phyloP scores from a whole-genome alignment of 2,888 invertebrate genomes.

The Amitus sp. region DNA sequence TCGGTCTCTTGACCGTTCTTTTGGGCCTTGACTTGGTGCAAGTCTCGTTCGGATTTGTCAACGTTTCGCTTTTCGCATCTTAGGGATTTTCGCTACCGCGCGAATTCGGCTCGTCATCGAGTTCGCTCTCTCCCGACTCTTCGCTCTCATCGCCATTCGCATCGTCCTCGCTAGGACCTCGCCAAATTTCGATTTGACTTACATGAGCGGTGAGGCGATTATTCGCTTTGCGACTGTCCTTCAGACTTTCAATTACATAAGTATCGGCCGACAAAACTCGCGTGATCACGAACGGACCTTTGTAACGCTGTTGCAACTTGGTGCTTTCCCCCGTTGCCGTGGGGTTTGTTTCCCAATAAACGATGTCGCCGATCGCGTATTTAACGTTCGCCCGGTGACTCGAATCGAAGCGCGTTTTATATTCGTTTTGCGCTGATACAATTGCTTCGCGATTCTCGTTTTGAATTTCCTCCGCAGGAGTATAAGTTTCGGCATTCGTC shows the following conservation, averaged over 20 bases:
- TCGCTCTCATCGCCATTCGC: no score
- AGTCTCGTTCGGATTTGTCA: no score
- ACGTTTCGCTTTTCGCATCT: no score
- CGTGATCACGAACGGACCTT: no score
- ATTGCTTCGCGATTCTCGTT: constrained; percentile 13
- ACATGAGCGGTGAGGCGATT: not conserved
- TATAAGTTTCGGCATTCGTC: not conserved
- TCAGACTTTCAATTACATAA: not conserved
- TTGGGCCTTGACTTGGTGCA: no score
- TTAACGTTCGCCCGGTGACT: constrained; percentile 6
- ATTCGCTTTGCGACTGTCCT: no score
- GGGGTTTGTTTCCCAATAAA: not conserved
- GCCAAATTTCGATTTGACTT: not conserved
- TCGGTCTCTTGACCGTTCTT: no score
- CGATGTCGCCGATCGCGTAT: constrained; percentile 13
- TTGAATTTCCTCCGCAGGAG: not conserved
- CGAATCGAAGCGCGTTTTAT: constrained; percentile 10
- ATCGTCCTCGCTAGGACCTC: no score
- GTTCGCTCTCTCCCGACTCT: no score
- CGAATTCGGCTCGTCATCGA: no score
- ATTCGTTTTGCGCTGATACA: not conserved
- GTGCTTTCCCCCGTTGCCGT: constrained; percentile 3
- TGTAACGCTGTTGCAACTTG: constrained; percentile 9
- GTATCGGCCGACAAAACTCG: constrained; percentile 11
- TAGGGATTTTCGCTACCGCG: no score